Percentiles rank a stretch among this genome's conserved stretches.
Conservation (phyloP, 1,140 invertebrate species). For the Aphaenogaster rudis region DNA sequence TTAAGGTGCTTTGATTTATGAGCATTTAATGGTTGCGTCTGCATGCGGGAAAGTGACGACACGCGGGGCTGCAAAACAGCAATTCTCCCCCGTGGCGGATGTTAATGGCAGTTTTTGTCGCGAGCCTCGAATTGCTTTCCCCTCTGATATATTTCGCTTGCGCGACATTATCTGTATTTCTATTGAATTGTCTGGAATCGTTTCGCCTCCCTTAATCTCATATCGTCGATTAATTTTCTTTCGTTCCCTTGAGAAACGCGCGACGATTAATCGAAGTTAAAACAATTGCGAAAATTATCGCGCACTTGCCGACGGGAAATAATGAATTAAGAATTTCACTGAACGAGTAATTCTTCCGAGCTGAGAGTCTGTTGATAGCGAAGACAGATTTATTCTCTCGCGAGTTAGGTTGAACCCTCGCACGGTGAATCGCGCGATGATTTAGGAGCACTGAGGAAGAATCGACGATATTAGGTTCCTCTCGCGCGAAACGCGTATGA, state of each 20-base stretch:
- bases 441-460: slow-evolving; percentile 27
- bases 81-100: slow-evolving; percentile 55
- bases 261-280: slow-evolving; percentile 48
- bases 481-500: slow-evolving; percentile 16
- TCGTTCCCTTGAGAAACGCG: slow-evolving; percentile 6
- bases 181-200: slow-evolving; percentile 58
- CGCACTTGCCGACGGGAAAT: slow-evolving; percentile 31
- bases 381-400: slow-evolving; percentile 52
- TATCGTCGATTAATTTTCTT: slow-evolving; percentile 58
- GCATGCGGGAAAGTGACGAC: slow-evolving; percentile 56
- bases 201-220: slow-evolving; percentile 36
- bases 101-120: slow-evolving; percentile 61
- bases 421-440: slow-evolving; percentile 31
- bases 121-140: slow-evolving; percentile 48
- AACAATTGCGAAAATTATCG: slow-evolving; percentile 37
- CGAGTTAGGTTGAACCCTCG: slow-evolving; percentile 11
- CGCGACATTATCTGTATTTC: slow-evolving; percentile 60
- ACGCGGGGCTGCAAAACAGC: slow-evolving; percentile 46
- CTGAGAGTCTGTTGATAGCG: slow-evolving; percentile 38
- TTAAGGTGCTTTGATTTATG: slow-evolving; percentile 59
- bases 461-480: slow-evolving; percentile 44
- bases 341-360: slow-evolving; percentile 39
- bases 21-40: slow-evolving; percentile 58
- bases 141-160: slow-evolving; percentile 41
- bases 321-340: slow-evolving; percentile 46